Evolutionary conservation across 2,797 vertebrate genomes (phyloP), one percentile per base, ranked within the genome.

Genomic region (Anolis apletophallus): DNA sequence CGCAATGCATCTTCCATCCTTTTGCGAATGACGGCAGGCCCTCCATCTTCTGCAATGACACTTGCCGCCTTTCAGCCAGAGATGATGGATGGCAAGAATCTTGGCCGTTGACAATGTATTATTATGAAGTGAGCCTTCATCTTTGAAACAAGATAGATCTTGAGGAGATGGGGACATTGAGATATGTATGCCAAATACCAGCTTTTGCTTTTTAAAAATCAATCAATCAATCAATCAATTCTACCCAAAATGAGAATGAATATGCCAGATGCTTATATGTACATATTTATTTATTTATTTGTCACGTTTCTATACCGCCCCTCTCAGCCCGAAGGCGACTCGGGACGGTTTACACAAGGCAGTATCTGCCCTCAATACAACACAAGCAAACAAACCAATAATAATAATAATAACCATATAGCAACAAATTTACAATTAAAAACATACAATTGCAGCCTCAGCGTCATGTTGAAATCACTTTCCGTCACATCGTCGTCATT

Each of bases 111-210:
- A 82, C 82, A 40, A n/a, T 78, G 46, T 34, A 68, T 82, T 78
- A 11, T 3, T 9, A 2, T 71, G 26, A 77, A 78, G 26, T 84
- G 13, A 81, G n/a, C 69, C 85, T 64, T 26, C 1, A 5, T 77
- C 16, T 86, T 88, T 72, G 54, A 57, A 87, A 68, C n/a, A 50
- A 78, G 32, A 86, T 54, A 29, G 29, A 59, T 57, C 83, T 46
- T 32, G 11, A 67, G 0, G 46, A 16, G 76, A 67, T 69, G 7
- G 79, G 64, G 5, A 90, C 13, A 80, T 68, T 77, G 75, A 80
- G 54, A 2, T 64, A 26, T 78, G 29, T 46, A 36, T 71, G 64
- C 71, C 64, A 61, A 29, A 67, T 34, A 19, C n/a, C 40, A 74
- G 57, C 52, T 71, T 34, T 67, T 75, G 46, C 3, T 46, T 46